A percentile compares a stretch with the other conserved stretches of the same genome.
Conservation (phyloP, 1,140 invertebrate genomes). For the Belonocnema kinseyi region DNA sequence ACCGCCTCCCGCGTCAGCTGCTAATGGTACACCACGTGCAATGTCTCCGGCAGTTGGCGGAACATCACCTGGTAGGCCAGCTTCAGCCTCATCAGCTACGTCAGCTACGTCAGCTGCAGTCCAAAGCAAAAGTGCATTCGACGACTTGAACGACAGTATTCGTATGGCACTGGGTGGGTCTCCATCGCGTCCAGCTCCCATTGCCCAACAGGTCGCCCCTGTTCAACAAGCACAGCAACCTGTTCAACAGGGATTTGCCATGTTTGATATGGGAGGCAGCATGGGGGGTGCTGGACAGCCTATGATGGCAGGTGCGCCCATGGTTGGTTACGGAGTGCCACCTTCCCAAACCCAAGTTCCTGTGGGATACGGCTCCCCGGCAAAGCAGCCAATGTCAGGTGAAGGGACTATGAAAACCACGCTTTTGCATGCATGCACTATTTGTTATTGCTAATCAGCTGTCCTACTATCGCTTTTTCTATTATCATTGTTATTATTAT, state of each 20-base stretch:
- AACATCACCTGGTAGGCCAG: conserved; percentile 61
- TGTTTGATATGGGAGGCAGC: conserved; percentile 58
- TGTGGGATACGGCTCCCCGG: conserved; percentile 79
- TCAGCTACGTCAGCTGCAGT: conserved; percentile 61
- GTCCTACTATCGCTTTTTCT: conserved; percentile 31
- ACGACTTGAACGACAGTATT: conserved; percentile 84
- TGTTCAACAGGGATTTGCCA: conserved; percentile 57
- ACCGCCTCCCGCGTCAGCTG: conserved; percentile 74
- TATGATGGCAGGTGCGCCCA: conserved; percentile 50
- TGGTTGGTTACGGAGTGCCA: conserved; percentile 61
- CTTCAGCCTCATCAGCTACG: conserved; percentile 47
- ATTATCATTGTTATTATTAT: not conserved
- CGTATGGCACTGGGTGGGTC: conserved; percentile 81
- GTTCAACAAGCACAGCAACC: conserved; percentile 59
- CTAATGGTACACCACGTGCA: conserved; percentile 73
- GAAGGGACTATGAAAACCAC: conserved; percentile 63
- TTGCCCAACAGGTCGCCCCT: conserved; percentile 62
- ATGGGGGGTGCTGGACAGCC: conserved; percentile 53
- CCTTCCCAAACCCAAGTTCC: conserved; percentile 68
- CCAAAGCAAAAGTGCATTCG: conserved; percentile 80
- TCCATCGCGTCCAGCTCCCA: conserved; percentile 73
- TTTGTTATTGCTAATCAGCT: conserved; percentile 15
- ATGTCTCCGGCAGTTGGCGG: conserved; percentile 64
- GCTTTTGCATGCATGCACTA: conserved; percentile 43
- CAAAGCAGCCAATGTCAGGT: conserved; percentile 78